Base-by-base conservation (phyloP, 2,888 invertebrate genomes). In the Timema podura region DNA sequence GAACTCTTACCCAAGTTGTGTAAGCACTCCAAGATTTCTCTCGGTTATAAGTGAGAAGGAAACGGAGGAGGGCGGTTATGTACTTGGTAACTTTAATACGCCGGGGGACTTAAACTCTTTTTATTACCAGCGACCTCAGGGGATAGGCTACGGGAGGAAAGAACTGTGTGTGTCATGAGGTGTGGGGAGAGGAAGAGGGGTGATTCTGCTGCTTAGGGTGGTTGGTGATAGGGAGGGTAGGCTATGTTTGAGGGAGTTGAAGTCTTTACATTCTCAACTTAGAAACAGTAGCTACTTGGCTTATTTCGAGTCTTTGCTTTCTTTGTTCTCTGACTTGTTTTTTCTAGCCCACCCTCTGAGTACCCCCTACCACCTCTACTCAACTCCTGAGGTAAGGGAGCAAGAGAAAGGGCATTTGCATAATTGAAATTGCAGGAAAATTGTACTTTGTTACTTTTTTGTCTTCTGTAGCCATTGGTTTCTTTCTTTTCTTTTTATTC, bases 401-500 rank as follows among this genome's bases (percentile, higher is more conserved):
- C 68, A 51, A 30, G 46, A 48, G 49, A 48, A 48, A 51, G 49
- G 69, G 67, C 70, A 73, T 75, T 74, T 75, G 72, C 75, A 74
- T 75, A 73, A 74, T 74, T 73, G 74, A 72, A 74, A 74, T 74
- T 70, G 72, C 71, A 59, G 69, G 59, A 47, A 69, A 69, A 69
- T 69, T 69, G 69, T 57, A 54, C 69, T 66, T 65, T 69, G 69
- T 69, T 69, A 48, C 47, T 48, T 69, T 69, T 47, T 51, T 69
- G 64, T 30, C 10, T 59, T 48, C 61, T 46, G 9, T 48, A 44
- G n/a, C 16, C 61, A n/a, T 30, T 54, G 47, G 30, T 30, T 30
- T 30, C 61, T 30, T 61, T 48, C 44, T 9, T 13, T 44, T n/a
- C 44, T 64, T 59, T 69, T 47, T 6, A 9, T n/a, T 45, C 30